These are phyloP conservation scores for Aspiorhynchus laticeps DNA, from an alignment of 2,113 vertebrate genomes.

Conservation along the genomic window DNA sequence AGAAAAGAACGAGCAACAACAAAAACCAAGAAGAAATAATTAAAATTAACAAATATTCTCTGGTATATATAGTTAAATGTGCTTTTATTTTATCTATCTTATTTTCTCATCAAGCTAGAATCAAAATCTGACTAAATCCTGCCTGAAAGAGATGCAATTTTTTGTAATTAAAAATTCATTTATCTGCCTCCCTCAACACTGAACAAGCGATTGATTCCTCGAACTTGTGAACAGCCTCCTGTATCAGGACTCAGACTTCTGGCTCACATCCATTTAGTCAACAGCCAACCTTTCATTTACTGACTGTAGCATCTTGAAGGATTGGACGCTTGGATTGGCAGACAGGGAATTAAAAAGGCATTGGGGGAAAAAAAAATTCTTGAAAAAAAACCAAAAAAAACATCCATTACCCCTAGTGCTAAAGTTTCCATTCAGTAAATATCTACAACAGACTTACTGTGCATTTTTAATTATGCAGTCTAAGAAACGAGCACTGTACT, in stretches of 20 bases:
- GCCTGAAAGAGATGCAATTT: conserved; percentile 53
- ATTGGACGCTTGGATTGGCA: neutral
- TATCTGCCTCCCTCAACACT: conserved; percentile 22
- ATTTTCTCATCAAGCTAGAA: conserved; percentile 63
- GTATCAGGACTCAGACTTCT: neutral
- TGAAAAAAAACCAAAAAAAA: conserved; percentile 24
- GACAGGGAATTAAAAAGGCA: conserved; percentile 27
- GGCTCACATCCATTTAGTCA: neutral
- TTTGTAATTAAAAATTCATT: conserved; percentile 51
- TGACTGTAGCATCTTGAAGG: conserved; percentile 15
- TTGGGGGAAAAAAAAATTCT: conserved; percentile 10
- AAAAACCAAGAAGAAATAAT: conserved; percentile 64
- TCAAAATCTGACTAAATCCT: conserved; percentile 62
- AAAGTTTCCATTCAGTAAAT: conserved; percentile 69
- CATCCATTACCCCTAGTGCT: conserved; percentile 64
- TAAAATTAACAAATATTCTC: conserved; percentile 80
- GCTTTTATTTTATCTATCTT: conserved; percentile 71
- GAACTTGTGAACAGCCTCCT: neutral
- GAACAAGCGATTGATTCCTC: conserved; percentile 2
- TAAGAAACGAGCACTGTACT: conserved; percentile 62
- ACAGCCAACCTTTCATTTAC: neutral
- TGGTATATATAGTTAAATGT: conserved; percentile 79
- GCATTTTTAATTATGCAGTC: conserved; percentile 65
- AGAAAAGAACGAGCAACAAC: conserved; percentile 64
- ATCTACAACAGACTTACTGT: conserved; percentile 75